phyloP scores from a whole-genome alignment of 1,140 invertebrate genomes.

The Dinoponera quadriceps region DNA sequence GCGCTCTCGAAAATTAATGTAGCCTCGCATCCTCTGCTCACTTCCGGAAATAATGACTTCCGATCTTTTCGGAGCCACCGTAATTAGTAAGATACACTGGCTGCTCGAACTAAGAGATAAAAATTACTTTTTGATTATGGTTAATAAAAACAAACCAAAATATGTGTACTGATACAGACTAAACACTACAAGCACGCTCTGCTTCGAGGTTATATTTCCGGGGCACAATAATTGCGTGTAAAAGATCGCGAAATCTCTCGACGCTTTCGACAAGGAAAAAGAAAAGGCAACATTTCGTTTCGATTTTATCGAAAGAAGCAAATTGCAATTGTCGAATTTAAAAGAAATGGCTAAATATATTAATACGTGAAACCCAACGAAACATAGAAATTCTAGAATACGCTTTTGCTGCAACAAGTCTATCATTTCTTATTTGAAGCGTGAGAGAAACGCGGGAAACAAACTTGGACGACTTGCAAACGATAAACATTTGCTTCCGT shows the following conservation, averaged over 20 bases:
- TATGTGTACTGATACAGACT: not conserved
- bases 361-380: too few species aligned
- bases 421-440: not conserved
- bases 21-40: conserved; percentile 20
- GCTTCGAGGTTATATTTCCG: too few species aligned
- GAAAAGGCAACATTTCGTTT: too few species aligned
- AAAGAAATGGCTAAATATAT: too few species aligned
- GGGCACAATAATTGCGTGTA: too few species aligned
- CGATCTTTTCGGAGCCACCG: not conserved
- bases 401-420: not conserved
- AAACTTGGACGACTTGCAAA: conserved; percentile 11
- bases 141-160: not conserved
- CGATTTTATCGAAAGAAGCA: too few species aligned
- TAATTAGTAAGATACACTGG: conserved; percentile 36
- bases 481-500: conserved; percentile 44
- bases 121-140: not conserved
- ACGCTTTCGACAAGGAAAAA: too few species aligned
- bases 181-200: too few species aligned
- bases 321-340: too few species aligned
- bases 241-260: too few species aligned
- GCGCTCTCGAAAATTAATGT: conserved; percentile 44
- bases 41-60: conserved; percentile 47
- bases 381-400: too few species aligned
- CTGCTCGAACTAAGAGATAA: not conserved
- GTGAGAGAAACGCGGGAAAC: not conserved